Base-by-base conservation (phyloP, 2,113 vertebrate genomes). In the Megalops atlanticus region DNA sequence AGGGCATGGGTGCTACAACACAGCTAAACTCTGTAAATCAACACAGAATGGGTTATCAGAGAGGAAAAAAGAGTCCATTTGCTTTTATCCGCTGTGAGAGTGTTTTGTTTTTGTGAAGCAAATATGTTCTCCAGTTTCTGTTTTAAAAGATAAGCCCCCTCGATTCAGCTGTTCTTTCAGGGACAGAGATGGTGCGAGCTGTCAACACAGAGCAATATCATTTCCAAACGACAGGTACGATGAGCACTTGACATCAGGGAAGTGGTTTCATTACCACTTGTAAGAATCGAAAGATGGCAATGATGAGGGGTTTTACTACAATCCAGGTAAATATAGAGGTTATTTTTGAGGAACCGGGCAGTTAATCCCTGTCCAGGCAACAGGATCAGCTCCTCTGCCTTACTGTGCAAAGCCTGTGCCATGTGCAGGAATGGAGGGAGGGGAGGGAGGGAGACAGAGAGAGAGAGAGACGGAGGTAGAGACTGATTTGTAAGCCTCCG, bases 301-400 rank as follows among this genome's bases (percentile, higher is more conserved):
- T 52, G 58, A 82, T 33, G 47, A 24, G 75, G 35, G 35, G 24
- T 31, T 36, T 49, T 74, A 38, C 40, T 36, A 38, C 75, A 78
- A 54, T 74, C 70, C 47, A 45, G 45, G 77, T 15, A 71, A 47
- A 69, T 73, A 73, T n/a, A 74, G 36, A 33, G n/a, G 70, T 16
- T 52, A 80, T 49, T 52, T 35, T 33, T 24, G 45, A 45, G 35
- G 45, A 38, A 74, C 38, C 35, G 70, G 75, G 45, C 36, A 52
- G 58, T 82, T 72, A 52, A 82, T 78, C 76, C 76, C 45, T 47
- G 39, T 40, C 33, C 45, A 21, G 11, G 76, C 35, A 71, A 36
- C 35, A 47, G 69, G 68, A 38, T 69, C n/a, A 21, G 43, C 64
- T 76, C 14, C 43, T 72, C 33, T 47, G 15, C 27, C 18, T 39